Base-by-base conservation (phyloP, 2,797 vertebrate genomes). In the Betta splendens region DNA sequence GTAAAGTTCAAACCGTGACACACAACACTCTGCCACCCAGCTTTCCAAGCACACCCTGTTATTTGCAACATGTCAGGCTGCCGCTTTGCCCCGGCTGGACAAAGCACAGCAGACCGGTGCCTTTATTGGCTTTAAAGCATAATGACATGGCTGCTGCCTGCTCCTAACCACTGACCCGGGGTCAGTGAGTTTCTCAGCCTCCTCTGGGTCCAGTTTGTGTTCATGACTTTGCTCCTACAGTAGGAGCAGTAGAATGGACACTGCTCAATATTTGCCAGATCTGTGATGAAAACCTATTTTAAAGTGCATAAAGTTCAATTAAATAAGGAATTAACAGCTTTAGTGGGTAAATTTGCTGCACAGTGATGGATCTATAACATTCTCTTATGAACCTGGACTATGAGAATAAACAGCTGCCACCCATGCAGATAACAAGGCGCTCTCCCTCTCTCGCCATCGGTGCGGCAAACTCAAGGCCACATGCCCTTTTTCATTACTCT, bases 401-500 rank as follows among this genome's bases (percentile, higher is more conserved):
- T 62, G 63, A 59, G 51, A 75, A 83, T 82, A 86, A 88, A 87
- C 73, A 69, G 58, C 68, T 79, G 77, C 86, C 89, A 89, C 89
- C 89, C 88, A 88, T 88, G 74, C 76, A 82, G 88, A 61, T 71
- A 80, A 87, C 81, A 86, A 75, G 67, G 74, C 31, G 3, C 75
- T 75, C 73, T 77, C 64, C 36, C 50, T 70, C 71, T 60, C 66
- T 70, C 72, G 69, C 79, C 77, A 75, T 88, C 70, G 72, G 69
- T 68, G 84, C 75, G 73, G 62, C 51, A n/a, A 85, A 73, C 87
- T 89, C 78, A 75, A 82, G 89, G 83, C 89, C 89, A 88, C 85
- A 87, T 91, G 89, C 89, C 89, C 87, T 84, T 89, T 91, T 91
- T 91, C 91, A 92, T 91, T 92, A 90, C 89, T 83, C 68, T 10